Evolutionary conservation across 1,140 invertebrate species (phyloP).

Genomic region (Drosophila ercepeae): DNA sequence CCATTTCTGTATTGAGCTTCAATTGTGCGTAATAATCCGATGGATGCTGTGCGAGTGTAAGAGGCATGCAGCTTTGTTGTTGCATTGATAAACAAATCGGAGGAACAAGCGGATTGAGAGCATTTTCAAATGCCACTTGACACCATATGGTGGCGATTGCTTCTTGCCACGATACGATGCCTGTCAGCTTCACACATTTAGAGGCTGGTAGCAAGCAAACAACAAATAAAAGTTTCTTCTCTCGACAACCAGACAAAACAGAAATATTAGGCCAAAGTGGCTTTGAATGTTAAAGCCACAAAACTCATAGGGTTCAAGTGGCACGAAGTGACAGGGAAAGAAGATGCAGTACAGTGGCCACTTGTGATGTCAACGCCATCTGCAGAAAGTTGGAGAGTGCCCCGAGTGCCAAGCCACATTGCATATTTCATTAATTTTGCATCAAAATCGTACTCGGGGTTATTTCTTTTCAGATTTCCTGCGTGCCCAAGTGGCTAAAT

Average conservation of each 20-base stretch:
- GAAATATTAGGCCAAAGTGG: constrained; percentile 77
- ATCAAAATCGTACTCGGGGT: constrained; percentile 54
- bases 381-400: constrained; percentile 36
- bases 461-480: constrained; percentile 57
- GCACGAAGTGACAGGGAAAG: constrained; percentile 1
- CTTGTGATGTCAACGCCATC: constrained; percentile 74
- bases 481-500: constrained; percentile 73
- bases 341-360: constrained; percentile 15
- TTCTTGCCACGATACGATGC: constrained; percentile 35
- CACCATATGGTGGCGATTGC: constrained; percentile 72
- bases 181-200: constrained; percentile 76
- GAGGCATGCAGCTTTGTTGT: constrained; percentile 42
- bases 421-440: constrained; percentile 77
- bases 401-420: constrained; percentile 15
- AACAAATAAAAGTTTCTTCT: constrained; percentile 51
- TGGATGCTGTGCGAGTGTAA: constrained; percentile 34
- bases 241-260: constrained; percentile 51
- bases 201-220: constrained; percentile 69
- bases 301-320: constrained; percentile 55
- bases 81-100: constrained; percentile 62
- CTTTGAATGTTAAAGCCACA: constrained; percentile 77
- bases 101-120: constrained; percentile 67
- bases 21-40: constrained; percentile 49
- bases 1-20: constrained; percentile 29
- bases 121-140: constrained; percentile 81